Conservation (phyloP, 2,888 invertebrate genomes). For the Cordilura impudica region DNA sequence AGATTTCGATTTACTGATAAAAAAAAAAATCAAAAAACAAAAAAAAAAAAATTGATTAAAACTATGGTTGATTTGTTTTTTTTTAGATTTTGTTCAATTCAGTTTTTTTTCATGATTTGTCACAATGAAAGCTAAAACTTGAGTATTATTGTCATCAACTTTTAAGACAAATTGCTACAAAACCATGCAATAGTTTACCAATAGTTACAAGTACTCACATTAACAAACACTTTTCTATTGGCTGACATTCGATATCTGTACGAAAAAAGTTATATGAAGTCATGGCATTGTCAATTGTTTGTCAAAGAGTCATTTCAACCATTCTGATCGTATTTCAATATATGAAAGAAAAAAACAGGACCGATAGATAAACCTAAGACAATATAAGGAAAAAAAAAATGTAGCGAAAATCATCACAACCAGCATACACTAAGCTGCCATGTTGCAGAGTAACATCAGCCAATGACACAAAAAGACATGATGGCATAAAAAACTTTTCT, state of each 20-base stretch:
- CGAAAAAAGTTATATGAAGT: slow-evolving; percentile 59
- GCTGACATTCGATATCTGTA: slow-evolving; percentile 55
- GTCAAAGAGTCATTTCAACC: slow-evolving; percentile 61
- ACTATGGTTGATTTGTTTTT: neutral
- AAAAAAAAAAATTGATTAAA: neutral
- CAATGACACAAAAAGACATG: slow-evolving; percentile 57
- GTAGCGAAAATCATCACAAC: slow-evolving; percentile 14
- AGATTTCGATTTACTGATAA: neutral
- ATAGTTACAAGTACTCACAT: slow-evolving; percentile 42
- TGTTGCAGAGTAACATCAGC: slow-evolving; percentile 35
- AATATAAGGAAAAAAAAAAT: slow-evolving; percentile 20
- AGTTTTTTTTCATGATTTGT: slow-evolving; percentile 28
- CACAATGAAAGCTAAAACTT: slow-evolving; percentile 44
- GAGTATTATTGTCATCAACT: slow-evolving; percentile 34
- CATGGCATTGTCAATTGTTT: slow-evolving; percentile 64
- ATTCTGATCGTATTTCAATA: slow-evolving; percentile 55
- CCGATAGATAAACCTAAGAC: neutral
- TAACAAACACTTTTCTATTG: slow-evolving; percentile 53
- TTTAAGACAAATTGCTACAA: slow-evolving; percentile 47
- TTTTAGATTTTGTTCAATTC: slow-evolving; percentile 15
- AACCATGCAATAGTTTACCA: slow-evolving; percentile 19
- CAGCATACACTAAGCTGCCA: slow-evolving; percentile 28
- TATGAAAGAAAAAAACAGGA: slow-evolving; percentile 4
- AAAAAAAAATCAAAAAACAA: neutral
- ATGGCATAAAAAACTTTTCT: slow-evolving; percentile 42